Evolutionary conservation across 2,888 invertebrate genomes (phyloP).

Genomic region (Erebia ligea): DNA sequence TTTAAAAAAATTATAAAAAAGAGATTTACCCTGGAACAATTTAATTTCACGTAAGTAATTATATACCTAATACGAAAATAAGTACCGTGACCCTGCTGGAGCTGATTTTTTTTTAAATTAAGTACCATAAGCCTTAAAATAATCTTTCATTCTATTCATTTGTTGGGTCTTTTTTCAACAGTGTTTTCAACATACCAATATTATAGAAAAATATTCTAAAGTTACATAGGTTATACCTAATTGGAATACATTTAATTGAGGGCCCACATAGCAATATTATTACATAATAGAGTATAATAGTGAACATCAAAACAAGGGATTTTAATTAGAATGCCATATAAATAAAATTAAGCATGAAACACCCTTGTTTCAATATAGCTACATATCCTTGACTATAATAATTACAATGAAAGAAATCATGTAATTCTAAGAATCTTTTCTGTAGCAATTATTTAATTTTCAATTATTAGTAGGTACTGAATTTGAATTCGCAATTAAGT

Average conservation of each 20-base stretch:
- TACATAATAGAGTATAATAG: neutral
- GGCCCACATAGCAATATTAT: neutral
- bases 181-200: neutral
- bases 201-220: neutral
- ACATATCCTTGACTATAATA: neutral
- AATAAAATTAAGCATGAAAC: neutral
- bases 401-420: neutral
- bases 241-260: neutral
- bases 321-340: neutral
- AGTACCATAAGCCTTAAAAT: neutral
- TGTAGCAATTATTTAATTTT: neutral
- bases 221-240: neutral
- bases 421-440: neutral
- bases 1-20: conserved; percentile 8
- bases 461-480: neutral
- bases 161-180: neutral
- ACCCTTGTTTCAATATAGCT: conserved; percentile 3
- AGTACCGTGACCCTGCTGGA: neutral
- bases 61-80: conserved; percentile 3
- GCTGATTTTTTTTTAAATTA: neutral
- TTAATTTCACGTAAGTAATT: neutral
- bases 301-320: neutral
- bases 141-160: neutral
- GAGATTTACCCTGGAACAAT: conserved; percentile 5
- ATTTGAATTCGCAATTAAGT: neutral